Evolutionary conservation across 1,140 invertebrate genomes (phyloP), one percentile per base, ranked within the genome.

Genomic region (Caligus rogercresseyi): DNA sequence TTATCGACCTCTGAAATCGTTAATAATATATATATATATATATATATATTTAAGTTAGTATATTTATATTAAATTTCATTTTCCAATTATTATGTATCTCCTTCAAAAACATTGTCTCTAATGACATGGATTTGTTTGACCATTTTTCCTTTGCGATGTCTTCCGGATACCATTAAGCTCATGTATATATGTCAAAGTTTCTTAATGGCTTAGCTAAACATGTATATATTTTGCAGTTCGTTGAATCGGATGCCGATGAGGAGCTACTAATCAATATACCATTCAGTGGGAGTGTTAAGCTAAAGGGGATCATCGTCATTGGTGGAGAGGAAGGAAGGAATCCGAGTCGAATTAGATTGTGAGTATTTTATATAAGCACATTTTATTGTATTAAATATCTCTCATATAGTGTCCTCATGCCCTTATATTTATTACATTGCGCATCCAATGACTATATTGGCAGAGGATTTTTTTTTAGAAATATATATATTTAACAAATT

Each of bases 221-320:
- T 51, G 66, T 67, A 66, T 64, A 64, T 66, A 26, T 66, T 63
- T 76, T 75, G 20, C 71, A 93, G 86, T 90, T 76, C 79, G 92
- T 96, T 0, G 84, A 93, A 76, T 94, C 89, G 76, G 91, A 95
- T 79, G 82, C 80, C 7, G 92, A 95, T 78, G 85, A 89, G 74
- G 92, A 96, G 75, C 75, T 96, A 2, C 73, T 96, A 0, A 91
- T 96, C 70, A 94, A 94, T 73, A 89, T 96, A 69, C 91, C 91
- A 78, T 94, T 96, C 71, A 89, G 87, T 54, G 92, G 90, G 18
- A 89, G 87, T 77, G 78, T 97, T 1, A 96, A 96, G 74, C 74
- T 97, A 52, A 95, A 94, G 76, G 90, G 90, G 19, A 82, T 97
- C 52, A 88, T 90, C 67, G 74, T 97, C 54, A 80, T 86, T 67